These are phyloP conservation scores for Drosophila testacea DNA, from an alignment of 2,888 invertebrate genomes.

Conservation along the genomic window DNA sequence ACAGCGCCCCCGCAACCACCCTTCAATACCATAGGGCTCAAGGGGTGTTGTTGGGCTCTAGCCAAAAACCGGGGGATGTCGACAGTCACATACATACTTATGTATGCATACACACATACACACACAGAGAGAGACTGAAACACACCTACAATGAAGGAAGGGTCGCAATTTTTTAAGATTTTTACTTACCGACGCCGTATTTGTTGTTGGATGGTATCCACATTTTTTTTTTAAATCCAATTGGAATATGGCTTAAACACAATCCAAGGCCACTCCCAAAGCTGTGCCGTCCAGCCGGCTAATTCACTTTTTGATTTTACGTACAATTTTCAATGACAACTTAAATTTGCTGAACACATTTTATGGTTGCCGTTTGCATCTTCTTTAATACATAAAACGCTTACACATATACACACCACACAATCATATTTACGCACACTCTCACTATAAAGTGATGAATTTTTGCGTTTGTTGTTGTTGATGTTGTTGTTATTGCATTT, in stretches of 20 bases:
- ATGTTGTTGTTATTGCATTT: constrained; percentile 52
- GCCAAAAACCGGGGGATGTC: constrained; percentile 54
- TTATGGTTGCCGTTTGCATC: constrained; percentile 62
- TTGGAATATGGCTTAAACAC: constrained; percentile 40
- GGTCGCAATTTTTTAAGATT: constrained; percentile 32
- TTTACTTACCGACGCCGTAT: constrained; percentile 85
- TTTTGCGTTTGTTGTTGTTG: constrained; percentile 62
- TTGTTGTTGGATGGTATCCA: constrained; percentile 85
- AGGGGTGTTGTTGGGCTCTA: constrained; percentile 47
- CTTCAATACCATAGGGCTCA: constrained; percentile 4
- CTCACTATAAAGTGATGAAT: constrained; percentile 43
- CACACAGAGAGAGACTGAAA: constrained; percentile 2
- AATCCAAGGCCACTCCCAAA: constrained; percentile 61
- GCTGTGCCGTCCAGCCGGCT: constrained; percentile 34
- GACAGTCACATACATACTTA: constrained; percentile 25
- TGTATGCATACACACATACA: constrained; percentile 19
- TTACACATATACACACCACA: constrained; percentile 19
- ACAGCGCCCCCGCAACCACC: constrained; percentile 20
- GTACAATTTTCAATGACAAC: constrained; percentile 40
- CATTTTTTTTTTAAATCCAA: constrained; percentile 73
- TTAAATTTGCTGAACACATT: constrained; percentile 45
- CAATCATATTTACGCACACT: constrained; percentile 14
- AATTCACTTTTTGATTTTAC: constrained; percentile 31
- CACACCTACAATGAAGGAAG: constrained; percentile 14
- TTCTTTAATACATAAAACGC: constrained; percentile 35